Evolutionary conservation across 1,140 invertebrate species (phyloP).

Genomic region (Sycophaga agraensis): DNA sequence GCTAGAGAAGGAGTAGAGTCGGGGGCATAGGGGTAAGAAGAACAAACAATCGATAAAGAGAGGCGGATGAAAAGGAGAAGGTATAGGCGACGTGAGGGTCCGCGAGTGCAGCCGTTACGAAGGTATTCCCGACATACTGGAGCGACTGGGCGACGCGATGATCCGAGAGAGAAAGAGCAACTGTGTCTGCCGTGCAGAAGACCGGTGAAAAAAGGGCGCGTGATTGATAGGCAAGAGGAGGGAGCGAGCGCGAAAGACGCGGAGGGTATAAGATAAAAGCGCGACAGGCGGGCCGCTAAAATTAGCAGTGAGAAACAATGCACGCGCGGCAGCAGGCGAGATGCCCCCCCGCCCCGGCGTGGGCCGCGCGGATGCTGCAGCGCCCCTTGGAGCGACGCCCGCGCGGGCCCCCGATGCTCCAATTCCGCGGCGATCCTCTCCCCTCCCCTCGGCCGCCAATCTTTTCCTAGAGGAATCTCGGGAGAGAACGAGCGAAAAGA

Average conservation of each 20-base stretch:
- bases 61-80: not conserved
- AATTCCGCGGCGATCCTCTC: not conserved
- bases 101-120: not conserved
- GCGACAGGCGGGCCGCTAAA: constrained; percentile 36
- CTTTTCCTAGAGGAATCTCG: no score
- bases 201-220: not conserved
- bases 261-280: constrained; percentile 34
- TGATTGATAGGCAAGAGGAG: constrained; percentile 3
- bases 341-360: constrained; percentile 15
- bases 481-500: no score
- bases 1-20: no score
- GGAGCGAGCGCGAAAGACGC: not conserved
- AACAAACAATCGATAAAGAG: not conserved
- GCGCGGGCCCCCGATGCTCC: not conserved
- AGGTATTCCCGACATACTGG: constrained; percentile 18
- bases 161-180: constrained; percentile 1
- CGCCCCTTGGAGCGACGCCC: not conserved
- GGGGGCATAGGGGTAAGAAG: not conserved
- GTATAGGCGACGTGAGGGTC: not conserved
- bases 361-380: not conserved
- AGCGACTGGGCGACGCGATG: not conserved
- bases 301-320: constrained; percentile 41
- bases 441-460: no score
- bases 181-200: not conserved
- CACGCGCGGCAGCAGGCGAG: constrained; percentile 35